A percentile compares a stretch with the other conserved stretches of the same genome.
phyloP scores from a whole-genome alignment of 2,113 vertebrate species.

The Trogon melanurus region DNA sequence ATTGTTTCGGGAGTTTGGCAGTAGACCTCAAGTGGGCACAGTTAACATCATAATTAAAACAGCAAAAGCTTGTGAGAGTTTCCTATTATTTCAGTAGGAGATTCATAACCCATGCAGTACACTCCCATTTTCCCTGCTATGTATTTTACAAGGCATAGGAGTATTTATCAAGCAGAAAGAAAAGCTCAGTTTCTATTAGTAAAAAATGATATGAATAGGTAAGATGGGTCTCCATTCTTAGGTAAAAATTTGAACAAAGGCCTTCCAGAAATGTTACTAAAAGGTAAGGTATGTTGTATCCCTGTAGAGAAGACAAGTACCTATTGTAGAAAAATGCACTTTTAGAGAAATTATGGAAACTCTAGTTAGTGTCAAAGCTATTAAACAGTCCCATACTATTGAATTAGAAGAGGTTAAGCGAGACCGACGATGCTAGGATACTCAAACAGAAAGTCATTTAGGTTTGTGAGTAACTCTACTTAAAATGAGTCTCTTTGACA shows the following conservation, averaged over 20 bases:
- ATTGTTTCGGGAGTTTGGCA: not conserved
- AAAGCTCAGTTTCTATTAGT: not conserved
- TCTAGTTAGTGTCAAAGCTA: not conserved
- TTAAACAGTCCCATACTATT: not conserved
- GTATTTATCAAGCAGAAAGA: not conserved
- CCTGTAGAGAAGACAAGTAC: not conserved
- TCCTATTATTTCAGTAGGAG: not conserved
- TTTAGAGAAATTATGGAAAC: not conserved
- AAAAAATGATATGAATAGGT: not conserved
- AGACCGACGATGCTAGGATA: not conserved
- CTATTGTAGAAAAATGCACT: not conserved
- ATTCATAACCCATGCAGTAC: not conserved
- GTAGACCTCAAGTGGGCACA: not conserved
- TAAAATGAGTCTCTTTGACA: conserved; percentile 13
- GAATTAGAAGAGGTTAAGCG: not conserved
- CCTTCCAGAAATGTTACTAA: not conserved
- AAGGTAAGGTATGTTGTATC: not conserved
- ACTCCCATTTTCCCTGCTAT: not conserved
- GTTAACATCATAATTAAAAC: not conserved
- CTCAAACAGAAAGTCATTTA: not conserved
- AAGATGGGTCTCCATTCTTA: not conserved
- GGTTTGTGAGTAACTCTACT: not conserved
- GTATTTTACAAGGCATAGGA: not conserved
- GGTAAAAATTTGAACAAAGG: not conserved
- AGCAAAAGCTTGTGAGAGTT: not conserved